Percentiles rank a stretch among this genome's conserved stretches.
phyloP scores from a whole-genome alignment of 2,797 vertebrate genomes.

The Catostomus latipinnis region DNA sequence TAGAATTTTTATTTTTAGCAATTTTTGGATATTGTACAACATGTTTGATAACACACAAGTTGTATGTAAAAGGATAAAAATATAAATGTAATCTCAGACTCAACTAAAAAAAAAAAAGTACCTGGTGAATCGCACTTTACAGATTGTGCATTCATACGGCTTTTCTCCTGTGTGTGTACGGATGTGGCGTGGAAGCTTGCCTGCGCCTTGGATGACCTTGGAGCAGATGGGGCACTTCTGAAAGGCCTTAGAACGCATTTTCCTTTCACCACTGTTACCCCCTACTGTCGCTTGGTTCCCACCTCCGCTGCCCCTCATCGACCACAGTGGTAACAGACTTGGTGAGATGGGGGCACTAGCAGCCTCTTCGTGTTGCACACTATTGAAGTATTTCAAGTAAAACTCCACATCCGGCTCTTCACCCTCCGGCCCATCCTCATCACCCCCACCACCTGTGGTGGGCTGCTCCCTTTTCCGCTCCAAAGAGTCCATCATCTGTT shows the following conservation, averaged over 20 bases:
- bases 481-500: slow-evolving; percentile 95
- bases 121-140: slow-evolving; percentile 99
- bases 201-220: slow-evolving; percentile 99
- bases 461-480: slow-evolving; percentile 85
- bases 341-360: slow-evolving; percentile 78
- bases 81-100: too few species aligned
- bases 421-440: slow-evolving; percentile 85
- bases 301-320: slow-evolving; percentile 71
- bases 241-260: slow-evolving; percentile 99
- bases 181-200: slow-evolving; percentile 97
- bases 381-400: slow-evolving; percentile 99
- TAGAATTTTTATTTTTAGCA: too few species aligned
- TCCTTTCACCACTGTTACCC: slow-evolving; percentile 85
- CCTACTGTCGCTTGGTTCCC: slow-evolving; percentile 66
- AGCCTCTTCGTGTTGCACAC: slow-evolving; percentile 84
- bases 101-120: slow-evolving; percentile 62
- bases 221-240: slow-evolving; percentile 99
- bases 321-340: slow-evolving; percentile 75
- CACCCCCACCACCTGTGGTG: slow-evolving; percentile 66
- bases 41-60: too few species aligned
- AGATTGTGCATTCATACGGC: slow-evolving; percentile 97
- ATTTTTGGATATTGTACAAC: too few species aligned
- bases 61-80: too few species aligned
- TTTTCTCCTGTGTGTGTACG: slow-evolving; percentile 98
- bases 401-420: slow-evolving; percentile 93